phyloP scores from a whole-genome alignment of 2,888 invertebrate species.

The Phoronis australis region DNA sequence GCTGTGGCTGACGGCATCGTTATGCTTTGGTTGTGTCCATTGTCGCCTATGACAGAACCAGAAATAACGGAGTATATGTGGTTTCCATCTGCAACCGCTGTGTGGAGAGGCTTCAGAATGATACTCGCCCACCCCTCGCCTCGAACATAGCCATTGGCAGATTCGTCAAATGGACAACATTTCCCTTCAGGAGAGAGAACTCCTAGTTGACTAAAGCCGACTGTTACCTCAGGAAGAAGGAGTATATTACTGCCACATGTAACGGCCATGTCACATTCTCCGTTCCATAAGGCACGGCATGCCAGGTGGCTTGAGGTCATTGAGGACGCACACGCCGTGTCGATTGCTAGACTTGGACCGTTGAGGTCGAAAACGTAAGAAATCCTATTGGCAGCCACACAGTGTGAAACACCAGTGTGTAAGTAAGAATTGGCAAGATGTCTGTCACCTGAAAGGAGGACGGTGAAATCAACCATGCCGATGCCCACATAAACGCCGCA shows the following conservation, averaged over 20 bases:
- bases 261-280: conserved; percentile 22
- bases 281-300: conserved; percentile 12
- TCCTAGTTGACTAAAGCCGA: conserved; percentile 30
- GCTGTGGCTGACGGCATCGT: conserved; percentile 20
- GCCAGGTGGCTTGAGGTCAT: conserved; percentile 15
- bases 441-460: conserved; percentile 6
- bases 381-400: conserved; percentile 25
- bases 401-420: conserved; percentile 15
- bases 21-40: conserved; percentile 39
- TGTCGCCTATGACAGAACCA: conserved; percentile 37
- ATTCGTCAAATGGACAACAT: conserved; percentile 41
- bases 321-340: conserved; percentile 42
- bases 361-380: conserved; percentile 31
- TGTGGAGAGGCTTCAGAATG: conserved; percentile 31
- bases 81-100: conserved; percentile 17
- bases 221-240: conserved; percentile 28
- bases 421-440: conserved; percentile 10
- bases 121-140: conserved; percentile 46
- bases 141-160: conserved; percentile 48
- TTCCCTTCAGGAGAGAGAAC: conserved; percentile 41
- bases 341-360: conserved; percentile 38
- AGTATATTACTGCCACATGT: conserved; percentile 39
- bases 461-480: conserved; percentile 9
- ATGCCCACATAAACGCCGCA: conserved; percentile 14
- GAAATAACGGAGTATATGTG: conserved; percentile 26